Conservation (phyloP, 1,140 invertebrate genomes). For the Aradophagus sp. region DNA sequence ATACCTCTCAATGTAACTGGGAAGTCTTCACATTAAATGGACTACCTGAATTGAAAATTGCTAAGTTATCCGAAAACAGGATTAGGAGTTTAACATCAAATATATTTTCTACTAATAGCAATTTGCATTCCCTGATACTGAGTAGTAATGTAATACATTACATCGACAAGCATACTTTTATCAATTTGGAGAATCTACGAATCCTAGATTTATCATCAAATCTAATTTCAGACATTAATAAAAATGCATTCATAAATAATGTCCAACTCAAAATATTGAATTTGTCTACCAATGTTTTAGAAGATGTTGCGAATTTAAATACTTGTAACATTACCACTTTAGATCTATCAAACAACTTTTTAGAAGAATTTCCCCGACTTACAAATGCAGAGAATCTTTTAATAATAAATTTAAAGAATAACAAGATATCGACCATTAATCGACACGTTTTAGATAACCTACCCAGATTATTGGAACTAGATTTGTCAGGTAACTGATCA, state of each 20-base stretch:
- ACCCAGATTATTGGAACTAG: constrained; percentile 59
- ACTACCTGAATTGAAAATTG: constrained; percentile 77
- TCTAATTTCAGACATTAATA: constrained; percentile 75
- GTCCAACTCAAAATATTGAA: constrained; percentile 77
- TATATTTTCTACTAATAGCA: constrained; percentile 79
- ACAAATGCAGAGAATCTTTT: constrained; percentile 57
- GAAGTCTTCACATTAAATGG: constrained; percentile 67
- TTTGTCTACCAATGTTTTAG: constrained; percentile 78
- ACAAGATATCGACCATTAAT: constrained; percentile 58
- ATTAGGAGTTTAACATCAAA: constrained; percentile 75
- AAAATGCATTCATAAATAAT: constrained; percentile 76
- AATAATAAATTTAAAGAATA: constrained; percentile 59
- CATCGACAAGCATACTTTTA: no score
- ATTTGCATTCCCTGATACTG: no score
- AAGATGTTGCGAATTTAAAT: constrained; percentile 57
- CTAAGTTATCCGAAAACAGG: constrained; percentile 78
- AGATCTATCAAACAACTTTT: constrained; percentile 79
- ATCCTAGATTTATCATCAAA: constrained; percentile 80
- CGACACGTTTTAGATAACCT: constrained; percentile 59
- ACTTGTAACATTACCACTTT: constrained; percentile 60
- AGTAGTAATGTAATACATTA: no score
- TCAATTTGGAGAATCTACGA: constrained; percentile 77
- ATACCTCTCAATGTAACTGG: constrained; percentile 80
- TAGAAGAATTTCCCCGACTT: constrained; percentile 56
- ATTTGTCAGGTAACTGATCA: constrained; percentile 65